Conservation (phyloP, 2,888 invertebrate genomes). For the Catonia carolina region DNA sequence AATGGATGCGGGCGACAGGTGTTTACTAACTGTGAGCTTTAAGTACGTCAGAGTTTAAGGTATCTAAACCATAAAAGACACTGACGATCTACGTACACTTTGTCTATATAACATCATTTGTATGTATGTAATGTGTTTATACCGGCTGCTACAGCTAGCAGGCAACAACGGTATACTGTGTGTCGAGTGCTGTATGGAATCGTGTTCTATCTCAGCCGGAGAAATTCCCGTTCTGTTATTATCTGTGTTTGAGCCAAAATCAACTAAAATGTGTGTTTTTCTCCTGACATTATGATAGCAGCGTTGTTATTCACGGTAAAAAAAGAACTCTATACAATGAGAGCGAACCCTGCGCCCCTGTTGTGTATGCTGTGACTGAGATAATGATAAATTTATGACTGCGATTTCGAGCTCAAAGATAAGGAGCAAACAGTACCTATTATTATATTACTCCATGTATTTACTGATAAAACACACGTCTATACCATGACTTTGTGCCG, state of each 20-base stretch:
- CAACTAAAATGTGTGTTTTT: slow-evolving; percentile 14
- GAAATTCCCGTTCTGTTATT: slow-evolving; percentile 8
- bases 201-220: slow-evolving; percentile 13
- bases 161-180: background rate
- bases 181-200: background rate
- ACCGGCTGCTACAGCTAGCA: too few relatives aligned
- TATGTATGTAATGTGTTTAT: too few relatives aligned
- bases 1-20: too few relatives aligned
- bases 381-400: slow-evolving; percentile 14
- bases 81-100: too few relatives aligned
- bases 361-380: background rate
- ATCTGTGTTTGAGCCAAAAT: slow-evolving; percentile 13
- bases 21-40: too few relatives aligned
- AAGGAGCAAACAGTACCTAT: slow-evolving; percentile 14
- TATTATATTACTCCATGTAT: slow-evolving; percentile 1
- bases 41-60: too few relatives aligned
- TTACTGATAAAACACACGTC: slow-evolving; percentile 13
- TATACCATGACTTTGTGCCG: slow-evolving; percentile 13
- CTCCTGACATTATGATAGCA: slow-evolving; percentile 9
- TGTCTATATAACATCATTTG: too few relatives aligned
- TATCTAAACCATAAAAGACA: too few relatives aligned
- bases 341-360: background rate
- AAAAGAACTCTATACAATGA: slow-evolving; percentile 8
- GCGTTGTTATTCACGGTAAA: slow-evolving; percentile 7
- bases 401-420: slow-evolving; percentile 10